Percentiles rank a stretch among this genome's conserved stretches.
Evolutionary conservation across 2,888 invertebrate genomes (phyloP).

Genomic region (Watsonalla binaria): DNA sequence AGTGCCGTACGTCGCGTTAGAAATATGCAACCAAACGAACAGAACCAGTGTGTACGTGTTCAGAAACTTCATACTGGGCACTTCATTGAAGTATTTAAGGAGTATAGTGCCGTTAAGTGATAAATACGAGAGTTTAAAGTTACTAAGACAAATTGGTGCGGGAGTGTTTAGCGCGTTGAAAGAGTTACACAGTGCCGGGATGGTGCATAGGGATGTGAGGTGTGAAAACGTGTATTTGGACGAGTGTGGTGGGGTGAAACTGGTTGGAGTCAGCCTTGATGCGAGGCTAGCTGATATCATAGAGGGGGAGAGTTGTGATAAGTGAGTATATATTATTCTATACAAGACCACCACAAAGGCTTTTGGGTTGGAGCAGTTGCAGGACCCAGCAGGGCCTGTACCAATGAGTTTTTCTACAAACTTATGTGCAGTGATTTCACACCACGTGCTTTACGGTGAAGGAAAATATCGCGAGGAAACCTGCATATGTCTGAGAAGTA

Average conservation of each 20-base stretch:
- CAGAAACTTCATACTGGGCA: conserved; percentile 82
- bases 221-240: conserved; percentile 87
- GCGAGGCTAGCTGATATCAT: conserved; percentile 80
- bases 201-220: conserved; percentile 90
- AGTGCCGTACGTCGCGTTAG: conserved; percentile 86
- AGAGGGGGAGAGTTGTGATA: conserved; percentile 59
- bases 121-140: conserved; percentile 44
- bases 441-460: too few relatives aligned
- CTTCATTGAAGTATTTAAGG: conserved; percentile 48
- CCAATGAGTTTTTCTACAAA: too few relatives aligned
- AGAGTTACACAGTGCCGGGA: conserved; percentile 88
- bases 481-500: too few relatives aligned
- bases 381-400: too few relatives aligned
- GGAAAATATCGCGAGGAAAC: too few relatives aligned
- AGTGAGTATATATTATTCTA: conserved; percentile 39
- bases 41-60: conserved; percentile 81
- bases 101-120: conserved; percentile 44
- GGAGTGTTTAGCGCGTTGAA: conserved; percentile 87
- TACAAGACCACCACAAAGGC: too few relatives aligned
- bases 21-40: conserved; percentile 79
- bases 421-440: too few relatives aligned
- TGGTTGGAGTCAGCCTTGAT: conserved; percentile 85
- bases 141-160: conserved; percentile 82
- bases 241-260: conserved; percentile 76
- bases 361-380: too few relatives aligned